Conservation (phyloP, 2,888 invertebrate genomes). For the Plusia festucae region DNA sequence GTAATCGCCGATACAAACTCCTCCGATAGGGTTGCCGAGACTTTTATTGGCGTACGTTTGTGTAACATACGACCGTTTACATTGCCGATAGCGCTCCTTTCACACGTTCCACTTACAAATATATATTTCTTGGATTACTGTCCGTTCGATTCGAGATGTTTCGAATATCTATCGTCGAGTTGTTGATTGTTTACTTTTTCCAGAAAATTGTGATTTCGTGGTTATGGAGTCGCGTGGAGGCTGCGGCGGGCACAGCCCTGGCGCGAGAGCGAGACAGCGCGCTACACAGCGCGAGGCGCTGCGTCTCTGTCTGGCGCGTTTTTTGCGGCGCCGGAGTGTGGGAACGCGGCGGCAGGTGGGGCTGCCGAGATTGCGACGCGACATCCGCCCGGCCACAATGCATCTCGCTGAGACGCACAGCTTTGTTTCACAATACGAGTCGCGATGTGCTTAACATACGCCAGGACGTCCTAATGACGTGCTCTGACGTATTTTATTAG, state of each 20-base stretch:
- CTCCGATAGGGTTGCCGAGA: constrained; percentile 78
- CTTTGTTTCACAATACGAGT: constrained; percentile 83
- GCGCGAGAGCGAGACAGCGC: constrained; percentile 76
- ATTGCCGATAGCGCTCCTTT: constrained; percentile 54
- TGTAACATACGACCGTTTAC: constrained; percentile 59
- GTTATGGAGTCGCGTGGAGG: constrained; percentile 74
- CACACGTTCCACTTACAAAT: constrained; percentile 56
- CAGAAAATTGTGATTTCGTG: constrained; percentile 82
- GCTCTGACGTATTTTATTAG: constrained; percentile 71
- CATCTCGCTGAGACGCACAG: constrained; percentile 78
- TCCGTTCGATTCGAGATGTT: constrained; percentile 32
- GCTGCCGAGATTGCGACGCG: constrained; percentile 88
- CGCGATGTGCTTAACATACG: constrained; percentile 82
- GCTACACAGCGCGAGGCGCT: constrained; percentile 66
- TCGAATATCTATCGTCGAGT: constrained; percentile 56
- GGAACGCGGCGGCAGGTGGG: constrained; percentile 89
- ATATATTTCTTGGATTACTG: constrained; percentile 39
- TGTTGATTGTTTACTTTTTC: constrained; percentile 74
- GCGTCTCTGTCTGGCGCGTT: constrained; percentile 82
- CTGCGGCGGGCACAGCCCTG: constrained; percentile 78
- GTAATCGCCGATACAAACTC: constrained; percentile 84
- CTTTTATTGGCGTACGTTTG: constrained; percentile 66
- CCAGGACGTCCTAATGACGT: constrained; percentile 75
- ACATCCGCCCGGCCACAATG: constrained; percentile 88
- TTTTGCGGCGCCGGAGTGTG: constrained; percentile 89